These are phyloP conservation scores for Steinernema scapterisci DNA, from an alignment of 2,888 invertebrate genomes.

Conservation along the genomic window DNA sequence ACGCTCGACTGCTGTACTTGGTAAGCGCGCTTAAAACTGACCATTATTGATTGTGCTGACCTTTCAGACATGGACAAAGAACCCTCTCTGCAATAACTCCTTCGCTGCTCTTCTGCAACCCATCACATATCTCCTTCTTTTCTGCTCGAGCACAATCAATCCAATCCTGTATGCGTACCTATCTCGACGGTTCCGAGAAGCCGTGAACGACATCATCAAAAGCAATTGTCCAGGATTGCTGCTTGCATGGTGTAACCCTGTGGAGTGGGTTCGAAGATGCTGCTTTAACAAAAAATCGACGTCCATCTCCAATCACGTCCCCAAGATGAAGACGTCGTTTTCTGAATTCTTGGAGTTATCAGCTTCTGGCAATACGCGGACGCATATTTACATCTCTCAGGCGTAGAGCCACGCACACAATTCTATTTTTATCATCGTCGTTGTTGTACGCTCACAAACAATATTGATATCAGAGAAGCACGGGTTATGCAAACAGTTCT, in stretches of 20 bases:
- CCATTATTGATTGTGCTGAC: no score
- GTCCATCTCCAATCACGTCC: not conserved
- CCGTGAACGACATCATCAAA: slow-evolving; percentile 58
- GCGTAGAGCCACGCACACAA: not conserved
- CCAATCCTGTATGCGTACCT: slow-evolving; percentile 64
- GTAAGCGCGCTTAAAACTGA: slow-evolving; percentile 34
- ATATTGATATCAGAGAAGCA: slow-evolving; percentile 20
- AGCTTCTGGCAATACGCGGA: not conserved
- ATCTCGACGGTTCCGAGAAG: slow-evolving; percentile 60
- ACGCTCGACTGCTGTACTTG: slow-evolving; percentile 73
- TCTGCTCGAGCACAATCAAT: slow-evolving; percentile 60
- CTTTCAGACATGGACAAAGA: slow-evolving; percentile 52
- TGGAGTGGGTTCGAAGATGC: not conserved
- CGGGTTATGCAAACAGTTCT: not conserved
- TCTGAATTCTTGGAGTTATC: slow-evolving; percentile 13
- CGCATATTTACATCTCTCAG: not conserved
- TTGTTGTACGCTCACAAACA: not conserved
- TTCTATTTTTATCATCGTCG: not conserved
- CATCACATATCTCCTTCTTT: slow-evolving; percentile 56
- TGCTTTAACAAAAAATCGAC: not conserved
- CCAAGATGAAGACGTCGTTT: not conserved
- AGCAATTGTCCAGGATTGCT: slow-evolving; percentile 11
- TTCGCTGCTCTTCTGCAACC: slow-evolving; percentile 58
- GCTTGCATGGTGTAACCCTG: not conserved
- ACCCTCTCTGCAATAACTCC: slow-evolving; percentile 48